These are phyloP conservation scores for Haliclona indistincta DNA, from an alignment of 37 sponge, comb jelly and placozoan genomes.

Conservation along the genomic window DNA sequence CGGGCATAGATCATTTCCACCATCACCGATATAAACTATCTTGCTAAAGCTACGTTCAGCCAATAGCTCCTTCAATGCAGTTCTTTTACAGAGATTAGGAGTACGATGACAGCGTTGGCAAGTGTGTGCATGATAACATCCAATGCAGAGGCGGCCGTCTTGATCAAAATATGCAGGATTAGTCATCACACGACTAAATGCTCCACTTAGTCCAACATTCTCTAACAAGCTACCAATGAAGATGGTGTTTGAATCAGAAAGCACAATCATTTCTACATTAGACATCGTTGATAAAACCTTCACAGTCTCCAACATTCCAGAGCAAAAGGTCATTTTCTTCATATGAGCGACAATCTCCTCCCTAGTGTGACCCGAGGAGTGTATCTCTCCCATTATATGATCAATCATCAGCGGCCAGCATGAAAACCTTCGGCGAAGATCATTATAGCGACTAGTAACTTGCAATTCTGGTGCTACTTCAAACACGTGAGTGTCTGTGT, in stretches of 20 bases:
- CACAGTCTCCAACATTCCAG: slow-evolving; percentile 17
- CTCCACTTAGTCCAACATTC: slow-evolving; percentile 35
- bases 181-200: slow-evolving; percentile 32
- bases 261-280: slow-evolving; percentile 42
- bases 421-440: background rate
- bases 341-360: slow-evolving; percentile 38
- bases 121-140: slow-evolving; percentile 46
- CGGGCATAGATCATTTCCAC: slow-evolving; percentile 65
- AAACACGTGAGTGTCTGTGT: slow-evolving; percentile 66
- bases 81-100: slow-evolving; percentile 79
- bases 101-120: slow-evolving; percentile 50
- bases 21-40: slow-evolving; percentile 81
- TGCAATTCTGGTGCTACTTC: slow-evolving; percentile 19
- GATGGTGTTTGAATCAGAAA: slow-evolving; percentile 77
- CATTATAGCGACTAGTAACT: slow-evolving; percentile 5
- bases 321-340: slow-evolving; percentile 9
- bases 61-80: slow-evolving; percentile 41
- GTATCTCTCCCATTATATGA: slow-evolving; percentile 24
- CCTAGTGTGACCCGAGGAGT: slow-evolving; percentile 8
- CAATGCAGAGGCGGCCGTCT: slow-evolving; percentile 44
- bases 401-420: slow-evolving; percentile 73
- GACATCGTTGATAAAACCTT: background rate
- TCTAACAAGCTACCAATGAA: slow-evolving; percentile 66
- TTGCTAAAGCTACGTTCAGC: background rate
- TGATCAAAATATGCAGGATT: slow-evolving; percentile 77